Conservation (phyloP, 2,888 invertebrate genomes). For the Netelia virgata region DNA sequence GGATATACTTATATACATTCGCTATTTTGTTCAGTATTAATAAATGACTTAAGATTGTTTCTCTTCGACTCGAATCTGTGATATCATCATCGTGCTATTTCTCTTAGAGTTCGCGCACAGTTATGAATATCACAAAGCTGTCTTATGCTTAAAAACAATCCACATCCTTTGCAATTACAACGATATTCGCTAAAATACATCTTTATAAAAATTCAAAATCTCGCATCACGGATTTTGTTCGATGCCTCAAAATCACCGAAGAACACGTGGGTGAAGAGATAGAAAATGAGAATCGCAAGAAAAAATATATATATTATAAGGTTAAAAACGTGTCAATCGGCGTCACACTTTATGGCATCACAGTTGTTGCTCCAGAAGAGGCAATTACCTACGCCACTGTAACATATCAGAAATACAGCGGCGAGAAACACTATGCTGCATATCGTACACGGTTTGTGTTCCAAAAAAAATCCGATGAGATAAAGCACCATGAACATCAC, state of each 20-base stretch:
- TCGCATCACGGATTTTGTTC: not conserved
- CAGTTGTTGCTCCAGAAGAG: conserved; percentile 95
- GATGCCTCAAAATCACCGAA: not conserved
- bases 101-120: not conserved
- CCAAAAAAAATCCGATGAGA: conserved; percentile 98
- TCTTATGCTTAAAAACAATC: not conserved
- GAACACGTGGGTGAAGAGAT: not conserved
- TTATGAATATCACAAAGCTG: not conserved
- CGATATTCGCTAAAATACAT: not conserved
- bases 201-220: conserved; percentile 38
- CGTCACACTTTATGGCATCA: conserved; percentile 85
- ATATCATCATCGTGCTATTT: not conserved
- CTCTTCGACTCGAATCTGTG: not conserved
- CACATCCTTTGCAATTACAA: too few species aligned
- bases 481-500: conserved; percentile 99
- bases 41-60: too few species aligned
- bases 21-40: conserved; percentile 9
- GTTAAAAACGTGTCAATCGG: conserved; percentile 73
- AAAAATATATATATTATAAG: not conserved
- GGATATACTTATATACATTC: conserved; percentile 22
- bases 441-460: conserved; percentile 98
- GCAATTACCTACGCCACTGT: conserved; percentile 98
- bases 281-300: not conserved
- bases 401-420: conserved; percentile 97
- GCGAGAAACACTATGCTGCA: conserved; percentile 98